Evolutionary conservation across 2,888 invertebrate species (phyloP).

Genomic region (Ditula angustiorana): DNA sequence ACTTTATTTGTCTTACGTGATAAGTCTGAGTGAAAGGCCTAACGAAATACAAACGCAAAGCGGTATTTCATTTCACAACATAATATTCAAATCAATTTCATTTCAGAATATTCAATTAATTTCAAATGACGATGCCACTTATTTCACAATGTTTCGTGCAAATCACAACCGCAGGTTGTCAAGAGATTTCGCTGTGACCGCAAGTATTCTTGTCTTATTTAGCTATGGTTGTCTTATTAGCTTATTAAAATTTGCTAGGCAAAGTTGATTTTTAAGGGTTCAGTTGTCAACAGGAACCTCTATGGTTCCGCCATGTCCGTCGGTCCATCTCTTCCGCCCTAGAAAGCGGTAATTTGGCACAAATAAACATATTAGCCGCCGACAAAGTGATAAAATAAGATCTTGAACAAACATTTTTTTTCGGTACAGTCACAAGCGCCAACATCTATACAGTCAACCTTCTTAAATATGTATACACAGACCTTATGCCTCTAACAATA

Average conservation of each 20-base stretch:
- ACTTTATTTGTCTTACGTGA: neutral
- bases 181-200: neutral
- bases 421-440: no score
- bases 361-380: no score
- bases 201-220: neutral
- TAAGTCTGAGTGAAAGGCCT: neutral
- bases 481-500: no score
- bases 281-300: no score
- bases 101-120: constrained; percentile 5
- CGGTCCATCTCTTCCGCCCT: no score
- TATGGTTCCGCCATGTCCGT: no score
- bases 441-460: no score
- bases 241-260: neutral
- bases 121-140: neutral
- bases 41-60: no score
- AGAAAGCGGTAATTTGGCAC: no score
- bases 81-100: constrained; percentile 5
- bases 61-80: neutral
- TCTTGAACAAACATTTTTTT: no score
- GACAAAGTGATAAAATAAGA: no score
- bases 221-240: neutral
- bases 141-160: constrained; percentile 1
- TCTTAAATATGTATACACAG: no score
- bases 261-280: neutral
- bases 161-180: neutral